Evolutionary conservation across 1,140 invertebrate genomes (phyloP).

Genomic region (Plutomurus gul): DNA sequence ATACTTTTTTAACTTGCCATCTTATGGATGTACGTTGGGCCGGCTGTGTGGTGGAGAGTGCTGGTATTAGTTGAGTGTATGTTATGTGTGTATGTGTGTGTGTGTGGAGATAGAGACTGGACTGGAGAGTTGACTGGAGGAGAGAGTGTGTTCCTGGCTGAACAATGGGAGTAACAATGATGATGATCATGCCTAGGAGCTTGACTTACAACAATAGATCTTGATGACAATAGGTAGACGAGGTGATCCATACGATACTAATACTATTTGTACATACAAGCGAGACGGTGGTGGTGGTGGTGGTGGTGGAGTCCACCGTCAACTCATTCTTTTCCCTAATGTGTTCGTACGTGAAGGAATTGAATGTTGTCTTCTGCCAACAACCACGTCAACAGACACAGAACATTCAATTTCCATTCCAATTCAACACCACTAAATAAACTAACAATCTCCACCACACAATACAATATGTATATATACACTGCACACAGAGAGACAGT

Average conservation of each 20-base stretch:
- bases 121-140: too few species aligned
- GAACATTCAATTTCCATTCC: neutral
- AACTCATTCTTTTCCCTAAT: too few species aligned
- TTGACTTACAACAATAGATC: slow-evolving; percentile 29
- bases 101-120: neutral
- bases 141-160: too few species aligned
- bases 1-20: slow-evolving; percentile 30
- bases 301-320: too few species aligned
- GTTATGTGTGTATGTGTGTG: neutral
- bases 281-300: too few species aligned
- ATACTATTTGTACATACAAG: too few species aligned
- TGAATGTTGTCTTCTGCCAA: neutral
- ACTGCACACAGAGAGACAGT: too few species aligned
- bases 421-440: neutral
- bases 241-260: slow-evolving; percentile 23
- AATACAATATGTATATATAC: too few species aligned
- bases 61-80: neutral
- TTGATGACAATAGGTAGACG: slow-evolving; percentile 32
- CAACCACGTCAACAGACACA: neutral
- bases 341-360: slow-evolving; percentile 15
- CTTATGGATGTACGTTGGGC: neutral
- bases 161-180: slow-evolving; percentile 39
- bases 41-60: neutral
- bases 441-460: neutral
- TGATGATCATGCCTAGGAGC: slow-evolving; percentile 35